A percentile compares a stretch with the other conserved stretches of the same genome.
phyloP scores from a whole-genome alignment of 2,113 vertebrate genomes.

The Chascanopsetta lugubris region DNA sequence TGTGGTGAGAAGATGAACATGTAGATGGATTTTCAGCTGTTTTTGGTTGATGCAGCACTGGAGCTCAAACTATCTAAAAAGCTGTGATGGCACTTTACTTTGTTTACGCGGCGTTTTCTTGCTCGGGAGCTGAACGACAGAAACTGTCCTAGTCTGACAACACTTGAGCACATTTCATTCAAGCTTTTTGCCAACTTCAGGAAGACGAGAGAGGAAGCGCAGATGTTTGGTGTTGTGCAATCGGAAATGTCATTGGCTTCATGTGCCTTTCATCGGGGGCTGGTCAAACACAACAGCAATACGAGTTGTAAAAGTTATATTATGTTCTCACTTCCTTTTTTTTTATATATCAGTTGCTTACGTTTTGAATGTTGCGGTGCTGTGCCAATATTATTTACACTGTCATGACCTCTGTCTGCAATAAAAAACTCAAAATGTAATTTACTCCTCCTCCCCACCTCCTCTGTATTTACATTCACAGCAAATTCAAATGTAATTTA shows the following conservation, averaged over 20 bases:
- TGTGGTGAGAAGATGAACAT: not conserved
- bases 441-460: too few species aligned
- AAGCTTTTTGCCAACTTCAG: not conserved
- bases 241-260: constrained; percentile 16
- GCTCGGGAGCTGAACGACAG: not conserved
- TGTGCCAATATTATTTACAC: constrained; percentile 45
- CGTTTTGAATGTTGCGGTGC: constrained; percentile 46
- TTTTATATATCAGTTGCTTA: constrained; percentile 10
- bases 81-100: constrained; percentile 40
- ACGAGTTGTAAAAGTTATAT: constrained; percentile 8
- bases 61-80: constrained; percentile 2
- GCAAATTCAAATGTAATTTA: not conserved
- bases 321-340: constrained; percentile 12
- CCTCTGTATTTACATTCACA: not conserved
- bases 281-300: constrained; percentile 3
- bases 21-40: not conserved
- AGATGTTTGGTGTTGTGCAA: constrained; percentile 6
- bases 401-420: constrained; percentile 30
- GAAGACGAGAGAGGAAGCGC: not conserved
- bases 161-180: not conserved
- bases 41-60: constrained; percentile 5
- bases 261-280: constrained; percentile 36
- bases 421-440: constrained; percentile 59
- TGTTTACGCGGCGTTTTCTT: constrained; percentile 46
- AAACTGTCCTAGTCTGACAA: not conserved